These are phyloP conservation scores for Phyllostomus hastatus DNA, from an alignment of 2,113 vertebrate genomes.

Conservation along the genomic window DNA sequence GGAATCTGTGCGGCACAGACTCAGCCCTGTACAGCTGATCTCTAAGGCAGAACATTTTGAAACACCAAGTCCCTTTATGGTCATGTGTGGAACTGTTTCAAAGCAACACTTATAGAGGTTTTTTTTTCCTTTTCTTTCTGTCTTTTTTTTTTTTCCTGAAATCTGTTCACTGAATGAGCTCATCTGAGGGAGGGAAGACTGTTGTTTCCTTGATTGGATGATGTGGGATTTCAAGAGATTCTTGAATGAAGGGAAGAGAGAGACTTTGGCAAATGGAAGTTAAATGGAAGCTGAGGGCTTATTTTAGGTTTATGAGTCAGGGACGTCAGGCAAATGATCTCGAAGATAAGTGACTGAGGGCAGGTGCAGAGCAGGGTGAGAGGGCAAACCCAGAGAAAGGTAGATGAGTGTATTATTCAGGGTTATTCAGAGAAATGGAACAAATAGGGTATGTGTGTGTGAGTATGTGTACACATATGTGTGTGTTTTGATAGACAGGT, in stretches of 20 bases:
- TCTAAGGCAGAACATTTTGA: background rate
- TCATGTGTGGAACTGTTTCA: background rate
- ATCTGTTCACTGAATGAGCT: background rate
- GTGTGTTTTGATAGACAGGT: background rate
- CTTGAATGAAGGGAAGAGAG: slow-evolving; percentile 53
- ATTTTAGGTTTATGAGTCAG: slow-evolving; percentile 61
- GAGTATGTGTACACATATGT: background rate
- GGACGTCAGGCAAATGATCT: background rate
- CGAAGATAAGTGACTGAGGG: background rate
- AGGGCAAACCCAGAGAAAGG: background rate
- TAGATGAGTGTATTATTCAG: background rate
- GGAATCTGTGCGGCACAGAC: background rate
- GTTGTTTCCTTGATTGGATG: slow-evolving; percentile 27
- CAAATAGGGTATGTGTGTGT: background rate
- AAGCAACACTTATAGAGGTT: background rate
- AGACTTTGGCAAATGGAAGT: background rate
- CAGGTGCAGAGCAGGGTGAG: background rate
- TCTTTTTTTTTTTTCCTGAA: background rate
- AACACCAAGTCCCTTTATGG: background rate
- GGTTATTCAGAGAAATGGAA: background rate
- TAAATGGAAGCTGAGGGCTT: slow-evolving; percentile 17
- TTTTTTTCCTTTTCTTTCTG: background rate
- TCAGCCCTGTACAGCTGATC: too few relatives aligned
- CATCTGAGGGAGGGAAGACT: background rate
- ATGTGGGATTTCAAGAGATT: slow-evolving; percentile 42